Conservation (phyloP, 2,888 invertebrate genomes). For the Ashinkailepas kermadecensis region DNA sequence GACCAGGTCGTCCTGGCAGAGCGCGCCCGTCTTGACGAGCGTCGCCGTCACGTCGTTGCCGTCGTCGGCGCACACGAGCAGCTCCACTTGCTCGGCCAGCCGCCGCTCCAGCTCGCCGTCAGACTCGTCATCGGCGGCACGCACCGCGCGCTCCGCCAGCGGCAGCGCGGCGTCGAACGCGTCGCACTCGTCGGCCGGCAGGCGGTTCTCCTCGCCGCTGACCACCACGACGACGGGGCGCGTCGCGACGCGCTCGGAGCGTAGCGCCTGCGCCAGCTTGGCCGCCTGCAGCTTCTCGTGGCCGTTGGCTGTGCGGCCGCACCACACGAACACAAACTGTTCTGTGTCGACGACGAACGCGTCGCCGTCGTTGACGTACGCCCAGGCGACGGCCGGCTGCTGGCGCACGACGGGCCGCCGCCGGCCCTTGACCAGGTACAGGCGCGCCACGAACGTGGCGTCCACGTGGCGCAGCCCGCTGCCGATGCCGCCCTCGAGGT, state of each 20-base stretch:
- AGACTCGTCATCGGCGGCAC: conserved; percentile 28
- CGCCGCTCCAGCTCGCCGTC: conserved; percentile 31
- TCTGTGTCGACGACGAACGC: conserved; percentile 72
- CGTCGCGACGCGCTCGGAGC: conserved; percentile 48
- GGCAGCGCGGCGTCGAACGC: conserved; percentile 57
- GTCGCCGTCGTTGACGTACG: conserved; percentile 73
- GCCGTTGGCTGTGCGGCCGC: conserved; percentile 69
- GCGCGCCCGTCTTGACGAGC: conserved; percentile 74
- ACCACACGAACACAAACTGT: conserved; percentile 73
- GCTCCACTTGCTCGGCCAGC: conserved; percentile 47
- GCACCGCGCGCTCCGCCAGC: conserved; percentile 36
- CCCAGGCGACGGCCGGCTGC: conserved; percentile 71
- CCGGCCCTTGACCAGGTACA: conserved; percentile 78
- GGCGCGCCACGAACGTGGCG: conserved; percentile 47
- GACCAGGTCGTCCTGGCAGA: conserved; percentile 66
- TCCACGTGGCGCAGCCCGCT: conserved; percentile 50
- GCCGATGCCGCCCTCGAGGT: conserved; percentile 49
- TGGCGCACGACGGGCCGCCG: conserved; percentile 68
- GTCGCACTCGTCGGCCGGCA: conserved; percentile 55
- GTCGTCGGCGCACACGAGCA: conserved; percentile 68
- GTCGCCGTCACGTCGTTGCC: conserved; percentile 74
- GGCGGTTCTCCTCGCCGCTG: conserved; percentile 76
- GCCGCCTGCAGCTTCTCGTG: conserved; percentile 72
- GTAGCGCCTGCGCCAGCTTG: conserved; percentile 59
- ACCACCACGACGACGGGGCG: conserved; percentile 62